A percentile compares a stretch with the other conserved stretches of the same genome.
Conservation (phyloP, 2,888 invertebrate species). For the Agrochola lychnidis region DNA sequence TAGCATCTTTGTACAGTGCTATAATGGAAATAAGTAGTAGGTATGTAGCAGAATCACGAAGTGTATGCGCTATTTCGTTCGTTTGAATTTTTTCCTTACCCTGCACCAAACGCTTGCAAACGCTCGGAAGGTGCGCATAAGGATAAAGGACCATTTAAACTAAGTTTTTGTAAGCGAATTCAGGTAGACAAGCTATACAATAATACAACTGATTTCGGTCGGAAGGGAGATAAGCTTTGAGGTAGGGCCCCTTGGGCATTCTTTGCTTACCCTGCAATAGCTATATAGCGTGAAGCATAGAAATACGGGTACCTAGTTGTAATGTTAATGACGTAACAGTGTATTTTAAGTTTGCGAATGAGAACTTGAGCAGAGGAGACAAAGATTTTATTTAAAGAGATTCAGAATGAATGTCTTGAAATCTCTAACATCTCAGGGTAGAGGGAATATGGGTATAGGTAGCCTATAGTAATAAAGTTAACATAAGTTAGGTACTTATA, state of each 20-base stretch:
- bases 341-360: not conserved
- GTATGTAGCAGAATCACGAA: not conserved
- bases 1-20: no score
- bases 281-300: slow-evolving; percentile 22
- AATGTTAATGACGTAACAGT: slow-evolving; percentile 24
- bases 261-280: slow-evolving; percentile 28
- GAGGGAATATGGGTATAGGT: not conserved
- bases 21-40: not conserved
- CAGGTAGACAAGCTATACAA: slow-evolving; percentile 41
- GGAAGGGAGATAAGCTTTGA: slow-evolving; percentile 28
- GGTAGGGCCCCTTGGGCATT: slow-evolving; percentile 5
- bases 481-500: not conserved
- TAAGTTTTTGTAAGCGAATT: slow-evolving; percentile 23
- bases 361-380: not conserved
- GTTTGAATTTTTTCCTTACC: not conserved
- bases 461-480: not conserved
- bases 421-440: not conserved
- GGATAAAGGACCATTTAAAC: not conserved
- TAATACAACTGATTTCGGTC: slow-evolving; percentile 26
- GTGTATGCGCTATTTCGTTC: not conserved
- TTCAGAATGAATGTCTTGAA: not conserved
- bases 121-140: slow-evolving; percentile 15
- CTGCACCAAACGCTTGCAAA: slow-evolving; percentile 15
- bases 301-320: slow-evolving; percentile 11
- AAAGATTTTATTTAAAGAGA: not conserved